Evolutionary conservation across 2,888 invertebrate genomes (phyloP), one percentile per base, ranked within the genome.

Genomic region (Lochmaea crataegi): DNA sequence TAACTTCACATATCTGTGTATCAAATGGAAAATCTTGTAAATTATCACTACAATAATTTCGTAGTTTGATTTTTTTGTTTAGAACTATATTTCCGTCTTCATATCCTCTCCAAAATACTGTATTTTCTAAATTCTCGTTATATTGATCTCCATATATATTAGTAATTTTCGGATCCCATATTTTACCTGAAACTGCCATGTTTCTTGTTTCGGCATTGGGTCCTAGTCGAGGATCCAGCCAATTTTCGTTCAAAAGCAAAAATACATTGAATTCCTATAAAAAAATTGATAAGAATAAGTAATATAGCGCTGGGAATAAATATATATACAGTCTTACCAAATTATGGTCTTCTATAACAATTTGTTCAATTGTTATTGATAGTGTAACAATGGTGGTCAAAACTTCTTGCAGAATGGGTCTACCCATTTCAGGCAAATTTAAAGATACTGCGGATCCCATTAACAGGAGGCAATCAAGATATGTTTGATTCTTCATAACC

Each of bases 101-200:
- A 57, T 76, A 81, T 22, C 83, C 83, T 65, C 83, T 77, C 84
- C 84, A 84, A 75, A 82, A 84, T 51, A 80, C 74, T 0, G 79
- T 80, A 26, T 81, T 78, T 38, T 84, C 83, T 32, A 75, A 74
- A 67, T 79, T 75, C 26, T 67, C 61, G 61, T 66, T 71, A 12
- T 51, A 60, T 41, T 72, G 71, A 22, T 77, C 65, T 2, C 82
- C 82, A 66, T 78, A 80, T 2, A 79, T 74, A 42, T 76, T 68
- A n/a, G 80, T 79, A 41, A 84, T 79, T 78, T 81, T 82, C 22
- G 84, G 84, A 57, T 78, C 79, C 84, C 84, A 84, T 71, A 84
- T 81, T 76, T 82, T 80, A 11, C 82, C 82, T 53, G 78, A 73
- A 4, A 82, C 79, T 41, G 84, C 84, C 76, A 78, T 75, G 74